Evolutionary conservation across 2,797 vertebrate genomes (phyloP).

Genomic region (Eulemur rubriventer): DNA sequence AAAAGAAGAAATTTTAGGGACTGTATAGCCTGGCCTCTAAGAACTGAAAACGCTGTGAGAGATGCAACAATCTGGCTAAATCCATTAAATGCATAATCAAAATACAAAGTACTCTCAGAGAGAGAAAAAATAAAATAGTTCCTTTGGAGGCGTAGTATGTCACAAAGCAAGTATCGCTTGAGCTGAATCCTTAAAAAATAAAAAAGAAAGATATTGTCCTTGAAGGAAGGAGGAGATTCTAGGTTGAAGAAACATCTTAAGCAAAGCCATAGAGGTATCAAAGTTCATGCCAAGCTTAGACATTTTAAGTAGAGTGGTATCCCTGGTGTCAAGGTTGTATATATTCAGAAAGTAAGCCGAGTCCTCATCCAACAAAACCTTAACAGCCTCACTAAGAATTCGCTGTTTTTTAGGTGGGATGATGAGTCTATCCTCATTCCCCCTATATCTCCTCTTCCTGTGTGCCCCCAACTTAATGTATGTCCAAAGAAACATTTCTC

Average conservation of each 20-base stretch:
- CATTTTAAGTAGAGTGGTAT: not conserved
- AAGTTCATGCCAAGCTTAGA: not conserved
- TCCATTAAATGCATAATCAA: not conserved
- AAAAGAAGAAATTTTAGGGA: not conserved
- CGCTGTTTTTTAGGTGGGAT: not conserved
- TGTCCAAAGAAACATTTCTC: not conserved
- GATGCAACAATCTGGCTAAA: not conserved
- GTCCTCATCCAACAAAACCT: rapidly evolving
- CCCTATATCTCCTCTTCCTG: not conserved
- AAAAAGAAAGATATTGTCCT: not conserved
- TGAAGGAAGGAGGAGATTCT: not conserved
- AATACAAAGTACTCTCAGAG: not conserved
- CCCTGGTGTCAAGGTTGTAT: not conserved
- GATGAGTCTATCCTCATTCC: not conserved
- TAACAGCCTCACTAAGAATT: not conserved
- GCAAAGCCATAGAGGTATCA: not conserved
- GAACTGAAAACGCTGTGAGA: not conserved
- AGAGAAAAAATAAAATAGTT: not conserved
- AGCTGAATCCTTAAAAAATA: not conserved
- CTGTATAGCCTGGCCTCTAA: not conserved
- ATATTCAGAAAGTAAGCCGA: not conserved
- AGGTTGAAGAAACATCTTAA: not conserved
- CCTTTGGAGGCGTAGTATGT: not conserved
- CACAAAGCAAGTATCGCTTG: not conserved
- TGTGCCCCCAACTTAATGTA: not conserved